Evolutionary conservation across 1,140 invertebrate species (phyloP).

Genomic region (Platorchestia sp.): DNA sequence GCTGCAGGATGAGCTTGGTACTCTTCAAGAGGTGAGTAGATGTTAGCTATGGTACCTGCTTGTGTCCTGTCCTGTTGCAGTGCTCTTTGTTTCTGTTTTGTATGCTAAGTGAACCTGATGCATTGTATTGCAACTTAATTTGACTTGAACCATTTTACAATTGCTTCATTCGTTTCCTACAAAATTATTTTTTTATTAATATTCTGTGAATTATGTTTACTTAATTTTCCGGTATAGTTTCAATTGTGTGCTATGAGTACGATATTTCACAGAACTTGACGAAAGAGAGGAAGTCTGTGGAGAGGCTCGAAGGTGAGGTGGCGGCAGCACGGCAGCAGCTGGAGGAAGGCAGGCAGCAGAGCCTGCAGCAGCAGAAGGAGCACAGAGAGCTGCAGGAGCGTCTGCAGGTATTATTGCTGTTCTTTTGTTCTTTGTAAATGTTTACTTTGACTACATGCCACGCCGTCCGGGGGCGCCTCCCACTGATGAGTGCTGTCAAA

Average conservation of each 20-base stretch:
- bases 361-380: background rate
- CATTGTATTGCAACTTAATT: too few relatives aligned
- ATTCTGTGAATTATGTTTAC: too few relatives aligned
- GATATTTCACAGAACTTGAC: background rate
- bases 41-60: background rate
- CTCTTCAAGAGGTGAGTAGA: background rate
- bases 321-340: background rate
- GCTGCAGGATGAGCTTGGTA: background rate
- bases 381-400: background rate
- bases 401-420: background rate
- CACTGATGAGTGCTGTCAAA: too few relatives aligned
- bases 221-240: too few relatives aligned
- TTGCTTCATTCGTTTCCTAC: too few relatives aligned
- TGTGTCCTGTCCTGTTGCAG: background rate
- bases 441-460: too few relatives aligned
- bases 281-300: background rate
- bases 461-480: too few relatives aligned
- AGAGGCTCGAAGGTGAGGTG: background rate
- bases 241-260: background rate
- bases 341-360: background rate
- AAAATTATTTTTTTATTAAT: too few relatives aligned
- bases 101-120: too few relatives aligned
- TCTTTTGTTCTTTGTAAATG: background rate
- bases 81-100: background rate
- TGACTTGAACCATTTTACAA: too few relatives aligned